Percentiles rank a stretch among this genome's conserved stretches.
phyloP scores from a whole-genome alignment of 2,888 invertebrate genomes.

The Phyllotreta striolata region DNA sequence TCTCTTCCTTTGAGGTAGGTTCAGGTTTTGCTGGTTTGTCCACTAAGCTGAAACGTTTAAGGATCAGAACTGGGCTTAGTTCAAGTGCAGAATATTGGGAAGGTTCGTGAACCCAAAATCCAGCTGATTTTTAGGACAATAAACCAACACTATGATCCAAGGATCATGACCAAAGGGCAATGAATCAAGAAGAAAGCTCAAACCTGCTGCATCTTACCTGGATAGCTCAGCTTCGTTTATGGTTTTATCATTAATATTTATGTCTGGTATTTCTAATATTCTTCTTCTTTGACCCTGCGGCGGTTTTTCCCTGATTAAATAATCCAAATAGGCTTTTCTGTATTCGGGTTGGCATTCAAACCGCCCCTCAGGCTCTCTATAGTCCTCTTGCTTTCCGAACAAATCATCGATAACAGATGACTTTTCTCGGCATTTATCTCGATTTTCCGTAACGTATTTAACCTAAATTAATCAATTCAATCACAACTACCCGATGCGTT shows the following conservation, averaged over 20 bases:
- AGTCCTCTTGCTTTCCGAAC: slow-evolving; percentile 60
- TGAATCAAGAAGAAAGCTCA: background rate
- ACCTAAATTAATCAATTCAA: slow-evolving; percentile 43
- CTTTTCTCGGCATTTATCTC: slow-evolving; percentile 47
- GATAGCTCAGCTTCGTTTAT: slow-evolving; percentile 33
- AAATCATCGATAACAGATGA: slow-evolving; percentile 49
- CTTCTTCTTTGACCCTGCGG: slow-evolving; percentile 32
- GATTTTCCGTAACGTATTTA: slow-evolving; percentile 52
- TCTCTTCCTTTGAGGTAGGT: slow-evolving; percentile 16
- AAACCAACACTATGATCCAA: background rate
- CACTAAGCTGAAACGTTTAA: slow-evolving; percentile 15
- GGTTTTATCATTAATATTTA: slow-evolving; percentile 19
- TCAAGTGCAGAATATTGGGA: background rate
- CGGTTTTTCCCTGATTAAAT: slow-evolving; percentile 56
- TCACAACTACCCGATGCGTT: background rate
- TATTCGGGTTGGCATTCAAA: slow-evolving; percentile 63
- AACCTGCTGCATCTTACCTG: slow-evolving; percentile 14
- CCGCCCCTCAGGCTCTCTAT: slow-evolving; percentile 47
- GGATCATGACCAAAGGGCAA: background rate
- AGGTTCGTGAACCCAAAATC: background rate
- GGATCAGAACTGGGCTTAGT: no score
- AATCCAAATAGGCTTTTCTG: slow-evolving; percentile 61
- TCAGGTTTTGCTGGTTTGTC: slow-evolving; percentile 22
- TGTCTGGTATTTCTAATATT: slow-evolving; percentile 33
- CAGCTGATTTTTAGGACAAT: no score